A percentile compares a stretch with the other conserved stretches of the same genome.
Conservation (phyloP, 2,888 invertebrate species). For the Morpho deidamia region DNA sequence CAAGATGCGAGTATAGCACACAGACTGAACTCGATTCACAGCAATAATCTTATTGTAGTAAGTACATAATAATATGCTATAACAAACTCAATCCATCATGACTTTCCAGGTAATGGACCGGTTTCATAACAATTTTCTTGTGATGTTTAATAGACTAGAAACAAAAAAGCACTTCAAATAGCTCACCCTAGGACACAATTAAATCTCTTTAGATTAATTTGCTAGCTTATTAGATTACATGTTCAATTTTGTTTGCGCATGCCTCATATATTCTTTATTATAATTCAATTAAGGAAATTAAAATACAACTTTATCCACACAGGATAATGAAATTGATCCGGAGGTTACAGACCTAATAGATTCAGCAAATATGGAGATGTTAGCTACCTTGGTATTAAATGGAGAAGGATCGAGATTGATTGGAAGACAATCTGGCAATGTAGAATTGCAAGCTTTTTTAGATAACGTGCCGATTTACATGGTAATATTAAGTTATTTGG, state of each 20-base stretch:
- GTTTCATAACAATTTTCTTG: slow-evolving; percentile 59
- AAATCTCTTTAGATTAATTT: slow-evolving; percentile 58
- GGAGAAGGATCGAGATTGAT: slow-evolving; percentile 90
- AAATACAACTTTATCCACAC: slow-evolving; percentile 18
- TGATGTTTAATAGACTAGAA: slow-evolving; percentile 69
- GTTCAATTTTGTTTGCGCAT: slow-evolving; percentile 48
- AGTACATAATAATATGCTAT: slow-evolving; percentile 52
- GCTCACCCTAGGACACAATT: slow-evolving; percentile 61
- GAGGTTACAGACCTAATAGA: slow-evolving; percentile 83
- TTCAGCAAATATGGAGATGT: slow-evolving; percentile 90
- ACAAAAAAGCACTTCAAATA: slow-evolving; percentile 66
- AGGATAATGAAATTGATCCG: slow-evolving; percentile 78
- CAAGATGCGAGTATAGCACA: slow-evolving; percentile 69
- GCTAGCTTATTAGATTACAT: slow-evolving; percentile 68
- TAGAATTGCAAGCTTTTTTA: slow-evolving; percentile 91
- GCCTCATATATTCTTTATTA: slow-evolving; percentile 31
- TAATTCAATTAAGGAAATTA: neutral
- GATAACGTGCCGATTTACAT: slow-evolving; percentile 92
- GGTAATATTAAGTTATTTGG: slow-evolving; percentile 70
- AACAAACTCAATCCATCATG: slow-evolving; percentile 41
- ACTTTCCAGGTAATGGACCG: slow-evolving; percentile 62
- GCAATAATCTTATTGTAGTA: slow-evolving; percentile 64
- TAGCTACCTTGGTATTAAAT: slow-evolving; percentile 92
- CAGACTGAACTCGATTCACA: slow-evolving; percentile 55
- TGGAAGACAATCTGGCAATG: slow-evolving; percentile 83